Evolutionary conservation across 2,888 invertebrate species (phyloP).

Genomic region (Blastobasis adustella): DNA sequence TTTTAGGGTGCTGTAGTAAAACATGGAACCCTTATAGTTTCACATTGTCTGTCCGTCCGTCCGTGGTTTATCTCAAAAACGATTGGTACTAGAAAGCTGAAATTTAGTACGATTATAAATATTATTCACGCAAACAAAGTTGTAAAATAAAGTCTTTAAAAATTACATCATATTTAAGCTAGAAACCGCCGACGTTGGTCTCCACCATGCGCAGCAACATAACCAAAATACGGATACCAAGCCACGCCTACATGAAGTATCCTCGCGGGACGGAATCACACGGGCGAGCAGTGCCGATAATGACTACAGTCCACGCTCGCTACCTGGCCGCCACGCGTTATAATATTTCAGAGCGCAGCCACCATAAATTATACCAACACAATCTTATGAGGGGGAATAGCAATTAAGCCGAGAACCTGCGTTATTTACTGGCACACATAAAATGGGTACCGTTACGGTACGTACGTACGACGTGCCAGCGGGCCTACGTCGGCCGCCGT

Average conservation of each 20-base stretch:
- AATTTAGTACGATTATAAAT: too few relatives aligned
- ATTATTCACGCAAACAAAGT: too few relatives aligned
- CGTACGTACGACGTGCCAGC: too few relatives aligned
- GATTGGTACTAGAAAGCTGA: too few relatives aligned
- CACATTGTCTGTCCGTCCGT: too few relatives aligned
- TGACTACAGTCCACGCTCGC: slow-evolving; percentile 30
- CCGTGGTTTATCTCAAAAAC: too few relatives aligned
- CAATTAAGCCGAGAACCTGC: slow-evolving; percentile 44
- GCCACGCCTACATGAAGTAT: neutral
- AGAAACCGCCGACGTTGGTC: slow-evolving; percentile 5
- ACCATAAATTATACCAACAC: slow-evolving; percentile 50
- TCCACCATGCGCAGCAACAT: neutral
- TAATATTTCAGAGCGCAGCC: slow-evolving; percentile 41
- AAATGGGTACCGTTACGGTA: slow-evolving; percentile 11
- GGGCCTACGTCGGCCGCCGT: too few relatives aligned
- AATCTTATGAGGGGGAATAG: slow-evolving; percentile 44
- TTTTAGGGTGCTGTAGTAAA: too few relatives aligned
- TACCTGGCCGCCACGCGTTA: slow-evolving; percentile 26
- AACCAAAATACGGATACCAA: neutral
- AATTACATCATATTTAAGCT: too few relatives aligned
- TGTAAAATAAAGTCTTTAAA: too few relatives aligned
- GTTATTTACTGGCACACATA: slow-evolving; percentile 45
- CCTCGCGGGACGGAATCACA: too few relatives aligned
- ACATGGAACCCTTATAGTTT: too few relatives aligned
- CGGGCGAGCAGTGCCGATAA: slow-evolving; percentile 11